phyloP scores from a whole-genome alignment of 2,113 vertebrate species.

The Taxidea taxus region DNA sequence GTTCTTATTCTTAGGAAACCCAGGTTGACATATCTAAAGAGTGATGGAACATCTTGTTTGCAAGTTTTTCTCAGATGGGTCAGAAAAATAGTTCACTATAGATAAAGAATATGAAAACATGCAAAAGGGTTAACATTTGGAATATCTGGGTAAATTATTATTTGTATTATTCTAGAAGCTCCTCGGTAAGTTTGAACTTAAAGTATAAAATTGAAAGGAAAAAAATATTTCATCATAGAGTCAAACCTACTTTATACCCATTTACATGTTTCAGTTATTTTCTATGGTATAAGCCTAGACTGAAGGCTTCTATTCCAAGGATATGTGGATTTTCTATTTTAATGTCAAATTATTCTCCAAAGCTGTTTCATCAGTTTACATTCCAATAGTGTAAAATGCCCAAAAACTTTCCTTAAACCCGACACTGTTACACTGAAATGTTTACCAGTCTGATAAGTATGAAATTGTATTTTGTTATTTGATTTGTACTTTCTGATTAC shows the following conservation, averaged over 20 bases:
- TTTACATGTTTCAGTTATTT: neutral
- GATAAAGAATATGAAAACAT: neutral
- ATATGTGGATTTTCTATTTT: neutral
- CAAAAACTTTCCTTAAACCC: neutral
- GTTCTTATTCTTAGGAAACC: neutral
- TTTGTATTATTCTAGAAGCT: neutral
- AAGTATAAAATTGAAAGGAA: constrained; percentile 1
- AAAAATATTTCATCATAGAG: neutral
- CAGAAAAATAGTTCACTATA: neutral
- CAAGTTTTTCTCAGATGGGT: neutral
- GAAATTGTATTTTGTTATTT: neutral
- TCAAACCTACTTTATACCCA: neutral
- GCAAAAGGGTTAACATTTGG: neutral
- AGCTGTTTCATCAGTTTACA: neutral
- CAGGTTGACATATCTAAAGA: neutral
- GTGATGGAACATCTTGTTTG: neutral
- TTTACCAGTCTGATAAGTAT: neutral
- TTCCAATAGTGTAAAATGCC: neutral
- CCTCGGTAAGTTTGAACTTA: neutral
- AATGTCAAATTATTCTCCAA: neutral
- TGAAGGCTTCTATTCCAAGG: neutral
- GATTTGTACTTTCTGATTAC: neutral
- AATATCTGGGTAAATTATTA: neutral
- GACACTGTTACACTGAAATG: neutral
- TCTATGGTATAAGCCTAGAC: neutral